Conservation (phyloP, 2,113 vertebrate genomes). For the Neotoma lepida region DNA sequence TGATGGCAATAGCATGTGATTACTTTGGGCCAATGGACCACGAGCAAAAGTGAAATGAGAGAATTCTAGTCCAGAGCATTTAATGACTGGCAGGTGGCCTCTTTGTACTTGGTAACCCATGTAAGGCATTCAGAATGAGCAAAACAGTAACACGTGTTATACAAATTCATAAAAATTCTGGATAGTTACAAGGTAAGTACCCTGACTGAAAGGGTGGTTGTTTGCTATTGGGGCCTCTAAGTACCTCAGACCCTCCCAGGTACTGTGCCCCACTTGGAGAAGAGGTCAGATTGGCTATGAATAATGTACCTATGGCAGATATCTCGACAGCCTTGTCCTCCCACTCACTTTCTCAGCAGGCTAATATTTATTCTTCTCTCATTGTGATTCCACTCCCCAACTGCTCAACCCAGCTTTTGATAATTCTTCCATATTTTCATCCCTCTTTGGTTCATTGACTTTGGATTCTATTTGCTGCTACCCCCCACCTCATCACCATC, state of each 20-base stretch:
- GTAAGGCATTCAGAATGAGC: background rate
- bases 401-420: background rate
- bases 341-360: background rate
- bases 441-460: background rate
- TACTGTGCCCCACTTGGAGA: background rate
- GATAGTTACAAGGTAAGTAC: background rate
- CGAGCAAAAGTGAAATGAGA: slow-evolving; percentile 3
- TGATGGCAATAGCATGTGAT: background rate
- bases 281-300: background rate
- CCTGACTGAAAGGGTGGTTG: background rate
- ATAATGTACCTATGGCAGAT: background rate
- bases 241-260: background rate
- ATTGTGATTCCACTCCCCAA: background rate
- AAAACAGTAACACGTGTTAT: background rate
- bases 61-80: background rate
- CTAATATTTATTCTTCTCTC: background rate
- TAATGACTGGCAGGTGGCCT: background rate
- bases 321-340: background rate
- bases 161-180: background rate
- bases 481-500: background rate
- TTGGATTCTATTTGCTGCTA: background rate
- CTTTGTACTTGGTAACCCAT: slow-evolving; percentile 1
- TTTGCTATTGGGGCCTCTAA: background rate
- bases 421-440: background rate
- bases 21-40: background rate